These are phyloP conservation scores for Tanypteryx hageni DNA, from an alignment of 2,888 invertebrate species.

Conservation along the genomic window DNA sequence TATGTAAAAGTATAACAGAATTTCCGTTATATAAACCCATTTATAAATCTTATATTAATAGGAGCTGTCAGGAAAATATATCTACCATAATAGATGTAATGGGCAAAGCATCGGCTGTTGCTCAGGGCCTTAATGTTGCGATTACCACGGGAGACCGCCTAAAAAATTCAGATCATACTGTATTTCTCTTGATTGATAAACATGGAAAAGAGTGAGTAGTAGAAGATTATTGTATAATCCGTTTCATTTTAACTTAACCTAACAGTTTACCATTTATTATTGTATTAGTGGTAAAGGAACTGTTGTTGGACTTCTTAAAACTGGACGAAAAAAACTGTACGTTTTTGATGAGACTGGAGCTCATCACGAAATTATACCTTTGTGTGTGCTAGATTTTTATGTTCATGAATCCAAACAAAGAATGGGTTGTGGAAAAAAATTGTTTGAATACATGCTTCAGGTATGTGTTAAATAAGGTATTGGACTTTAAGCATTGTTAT, in stretches of 20 bases:
- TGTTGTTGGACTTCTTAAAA: conserved; percentile 92
- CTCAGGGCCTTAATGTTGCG: conserved; percentile 84
- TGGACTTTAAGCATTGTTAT: conserved; percentile 20
- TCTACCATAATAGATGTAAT: conserved; percentile 82
- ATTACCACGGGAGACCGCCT: conserved; percentile 85
- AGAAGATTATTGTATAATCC: conserved; percentile 40
- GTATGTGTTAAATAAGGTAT: conserved; percentile 76
- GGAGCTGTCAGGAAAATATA: conserved; percentile 80
- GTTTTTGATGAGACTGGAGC: conserved; percentile 84
- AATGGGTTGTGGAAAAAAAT: conserved; percentile 87
- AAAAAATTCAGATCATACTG: conserved; percentile 78
- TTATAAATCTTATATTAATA: conserved; percentile 70
- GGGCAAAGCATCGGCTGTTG: conserved; percentile 84
- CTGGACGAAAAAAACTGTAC: conserved; percentile 93
- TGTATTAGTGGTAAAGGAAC: conserved; percentile 81
- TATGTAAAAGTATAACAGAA: no score
- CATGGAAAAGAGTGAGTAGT: conserved; percentile 78
- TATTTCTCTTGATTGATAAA: conserved; percentile 78
- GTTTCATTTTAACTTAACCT: conserved; percentile 58
- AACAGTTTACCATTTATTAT: conserved; percentile 68
- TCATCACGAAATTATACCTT: conserved; percentile 87
- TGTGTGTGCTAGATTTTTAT: conserved; percentile 96
- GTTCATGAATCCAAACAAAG: conserved; percentile 90
- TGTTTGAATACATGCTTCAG: conserved; percentile 93
- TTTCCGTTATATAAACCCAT: no score